These are phyloP conservation scores for Elephas maximus DNA, from an alignment of 2,113 vertebrate species.

Conservation along the genomic window DNA sequence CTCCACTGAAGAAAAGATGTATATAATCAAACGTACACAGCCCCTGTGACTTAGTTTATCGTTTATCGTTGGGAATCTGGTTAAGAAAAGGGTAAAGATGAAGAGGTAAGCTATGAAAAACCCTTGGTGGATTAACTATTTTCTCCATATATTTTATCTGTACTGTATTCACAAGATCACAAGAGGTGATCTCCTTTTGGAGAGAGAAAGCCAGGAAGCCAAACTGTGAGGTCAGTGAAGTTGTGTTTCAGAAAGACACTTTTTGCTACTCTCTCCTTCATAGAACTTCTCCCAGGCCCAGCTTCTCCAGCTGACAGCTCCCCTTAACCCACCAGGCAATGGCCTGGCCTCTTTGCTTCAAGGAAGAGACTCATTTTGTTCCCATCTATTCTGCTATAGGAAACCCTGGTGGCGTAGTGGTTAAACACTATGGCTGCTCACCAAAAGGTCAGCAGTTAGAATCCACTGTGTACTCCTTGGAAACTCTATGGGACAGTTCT, in stretches of 20 bases:
- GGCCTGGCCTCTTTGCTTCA: background rate
- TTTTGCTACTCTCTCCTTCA: background rate
- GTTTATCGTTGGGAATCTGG: background rate
- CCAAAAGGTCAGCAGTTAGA: too few species aligned
- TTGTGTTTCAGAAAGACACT: background rate
- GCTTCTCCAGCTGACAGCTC: background rate
- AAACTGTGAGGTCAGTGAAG: background rate
- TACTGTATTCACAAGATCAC: background rate
- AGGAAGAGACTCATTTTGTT: constrained; percentile 28
- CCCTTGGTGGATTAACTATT: background rate
- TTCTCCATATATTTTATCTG: background rate
- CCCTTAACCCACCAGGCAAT: background rate
- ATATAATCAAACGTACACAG: background rate
- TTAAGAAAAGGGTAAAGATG: background rate
- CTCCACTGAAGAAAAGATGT: background rate
- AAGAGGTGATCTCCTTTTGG: background rate
- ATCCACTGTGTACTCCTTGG: too few species aligned
- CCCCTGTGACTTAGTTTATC: background rate
- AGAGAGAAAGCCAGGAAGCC: background rate
- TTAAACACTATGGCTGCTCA: too few species aligned
- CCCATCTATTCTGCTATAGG: too few species aligned
- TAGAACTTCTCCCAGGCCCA: background rate
- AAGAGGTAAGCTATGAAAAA: constrained; percentile 29
- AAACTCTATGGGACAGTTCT: too few species aligned
- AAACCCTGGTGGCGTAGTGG: too few species aligned